Evolutionary conservation across 2,113 vertebrate genomes (phyloP), one percentile per base, ranked within the genome.

Genomic region (Mormyrus iriodes): DNA sequence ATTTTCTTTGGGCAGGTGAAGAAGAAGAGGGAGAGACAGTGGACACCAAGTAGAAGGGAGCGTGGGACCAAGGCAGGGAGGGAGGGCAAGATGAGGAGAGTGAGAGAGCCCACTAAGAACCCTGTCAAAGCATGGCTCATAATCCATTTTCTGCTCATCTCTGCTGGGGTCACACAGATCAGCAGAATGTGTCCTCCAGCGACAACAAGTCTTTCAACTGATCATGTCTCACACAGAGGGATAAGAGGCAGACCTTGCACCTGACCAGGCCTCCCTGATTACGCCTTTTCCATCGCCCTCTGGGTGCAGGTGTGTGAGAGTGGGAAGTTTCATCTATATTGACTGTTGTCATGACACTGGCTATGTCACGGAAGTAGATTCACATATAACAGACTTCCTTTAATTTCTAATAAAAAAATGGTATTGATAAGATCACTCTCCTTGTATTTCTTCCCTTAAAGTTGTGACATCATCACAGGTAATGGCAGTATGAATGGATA

Each of bases 151-250:
- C 82, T 84, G 44, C 42, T 53, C 86, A 86, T 90, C 85, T 69
- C 84, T 89, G 91, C 91, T 88, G 89, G 92, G 94, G 94, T 96
- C 93, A 49, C 76, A 88, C 10, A 92, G 92, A 94, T 95, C 95
- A 92, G 93, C 89, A 8, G 88, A 69, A 85, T 94, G 92, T 94
- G 91, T 93, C 95, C 93, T 93, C 93, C 52, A 89, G 91, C 89
- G 88, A 92, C 91, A 92, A 89, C 89, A 69, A 92, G 93, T 94
- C 93, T 94, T 93, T 95, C 92, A 95, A 93, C 94, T 61, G 39
- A 89, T 61, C 39, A 48, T 52, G 19, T 10, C 88, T 83, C 35
- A 58, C 49, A 46, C 35, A 31, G 8, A 82, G 76, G 69, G 48
- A 79, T 24, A 69, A n/a, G 10, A 51, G 52, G n/a, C 51, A 85